Conservation (phyloP, 2,888 invertebrate genomes). For the Pyrrhia umbra region DNA sequence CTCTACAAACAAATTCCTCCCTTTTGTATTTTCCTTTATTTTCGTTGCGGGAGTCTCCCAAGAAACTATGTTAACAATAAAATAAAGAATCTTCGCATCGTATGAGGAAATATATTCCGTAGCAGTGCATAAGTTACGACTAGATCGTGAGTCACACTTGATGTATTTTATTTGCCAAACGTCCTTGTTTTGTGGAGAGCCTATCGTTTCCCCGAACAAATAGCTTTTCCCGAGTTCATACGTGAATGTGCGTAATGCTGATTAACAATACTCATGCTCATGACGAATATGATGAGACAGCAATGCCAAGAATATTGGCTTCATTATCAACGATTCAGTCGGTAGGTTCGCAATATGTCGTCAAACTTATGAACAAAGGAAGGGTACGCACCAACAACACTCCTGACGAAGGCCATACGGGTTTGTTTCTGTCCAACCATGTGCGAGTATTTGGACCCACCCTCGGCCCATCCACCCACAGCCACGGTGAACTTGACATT, state of each 20-base stretch:
- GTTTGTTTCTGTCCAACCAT: constrained; percentile 93
- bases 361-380: too few relatives aligned
- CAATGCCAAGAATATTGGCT: background rate
- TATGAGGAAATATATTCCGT: constrained; percentile 48
- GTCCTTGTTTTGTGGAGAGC: constrained; percentile 15
- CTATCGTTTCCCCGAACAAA: constrained; percentile 17
- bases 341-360: background rate
- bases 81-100: constrained; percentile 44
- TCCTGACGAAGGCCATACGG: constrained; percentile 93
- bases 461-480: constrained; percentile 97
- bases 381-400: constrained; percentile 92
- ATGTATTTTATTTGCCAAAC: constrained; percentile 26
- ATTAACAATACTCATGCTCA: background rate
- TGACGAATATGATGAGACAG: background rate
- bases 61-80: constrained; percentile 42
- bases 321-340: background rate
- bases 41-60: constrained; percentile 19
- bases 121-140: constrained; percentile 47
- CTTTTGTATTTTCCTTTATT: constrained; percentile 37
- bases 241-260: constrained; percentile 2
- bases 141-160: constrained; percentile 36
- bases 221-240: background rate
- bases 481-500: constrained; percentile 94
- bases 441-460: constrained; percentile 95
- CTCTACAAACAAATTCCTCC: constrained; percentile 35